Evolutionary conservation across 2,113 vertebrate genomes (phyloP), one percentile per base, ranked within the genome.

Genomic region (Chionodraco myersi): DNA sequence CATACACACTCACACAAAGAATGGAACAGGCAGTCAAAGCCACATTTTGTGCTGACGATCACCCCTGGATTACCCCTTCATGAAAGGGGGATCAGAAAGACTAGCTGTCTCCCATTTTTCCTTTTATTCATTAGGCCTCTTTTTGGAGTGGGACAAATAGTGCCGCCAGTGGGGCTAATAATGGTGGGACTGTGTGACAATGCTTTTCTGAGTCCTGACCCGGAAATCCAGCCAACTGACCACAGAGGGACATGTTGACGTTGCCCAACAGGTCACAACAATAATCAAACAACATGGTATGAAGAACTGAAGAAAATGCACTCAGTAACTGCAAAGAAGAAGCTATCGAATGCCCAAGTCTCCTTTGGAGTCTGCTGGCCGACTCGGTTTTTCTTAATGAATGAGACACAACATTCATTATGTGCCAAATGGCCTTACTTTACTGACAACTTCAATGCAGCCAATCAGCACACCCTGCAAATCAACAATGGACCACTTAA

Each of bases 11-110:
- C 18, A 79, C 61, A 81, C 36, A 85, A 51, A 89, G 12, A 76
- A 49, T 69, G 72, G 23, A 58, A 75, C 47, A 81, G 82, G 73
- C 85, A 41, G 86, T 89, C 82, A 91, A 93, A 92, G 90, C 90
- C 77, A 68, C 80, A 88, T 85, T 94, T 91, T 94, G 93, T 94
- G 93, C 94, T 94, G 94, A 94, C 92, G 57, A 88, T 89, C 85
- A 79, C 72, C 84, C 75, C 90, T 52, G 92, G 94, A 94, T 94
- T 94, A 94, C 86, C 87, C 62, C 53, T 63, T 86, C 85, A 92
- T 94, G 92, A 92, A 94, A 88, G 89, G 77, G 93, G 94, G 93
- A 94, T 94, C 93, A 94, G 84, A 83, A 90, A 88, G 93, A 94
- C 87, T 93, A 92, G 91, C 90, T 82, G 86, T 88, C 90, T 86